These are phyloP conservation scores for Polyommatus iphigenia DNA, from an alignment of 2,888 invertebrate species.

Conservation along the genomic window DNA sequence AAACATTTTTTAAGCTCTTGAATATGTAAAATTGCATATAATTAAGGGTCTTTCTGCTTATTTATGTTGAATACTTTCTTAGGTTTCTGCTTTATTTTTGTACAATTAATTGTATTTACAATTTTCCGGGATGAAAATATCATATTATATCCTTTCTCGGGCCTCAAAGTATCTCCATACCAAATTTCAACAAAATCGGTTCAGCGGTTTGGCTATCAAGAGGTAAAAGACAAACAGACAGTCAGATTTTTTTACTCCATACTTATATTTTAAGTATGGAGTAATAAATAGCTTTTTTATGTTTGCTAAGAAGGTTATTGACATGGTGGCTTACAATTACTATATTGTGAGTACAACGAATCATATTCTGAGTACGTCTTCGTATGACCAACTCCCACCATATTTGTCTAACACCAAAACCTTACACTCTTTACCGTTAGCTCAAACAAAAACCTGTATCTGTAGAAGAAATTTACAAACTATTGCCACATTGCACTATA, in stretches of 20 bases:
- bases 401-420: constrained; percentile 13
- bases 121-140: neutral
- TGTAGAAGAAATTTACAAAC: neutral
- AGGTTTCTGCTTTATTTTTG: neutral
- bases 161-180: no score
- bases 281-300: no score
- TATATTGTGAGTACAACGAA: neutral
- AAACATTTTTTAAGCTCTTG: constrained; percentile 15
- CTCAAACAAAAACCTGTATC: constrained; percentile 11
- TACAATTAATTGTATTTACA: neutral
- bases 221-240: no score
- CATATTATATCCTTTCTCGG: no score
- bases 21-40: constrained; percentile 4
- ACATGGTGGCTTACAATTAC: no score
- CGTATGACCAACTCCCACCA: neutral
- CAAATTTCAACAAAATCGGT: no score
- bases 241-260: no score
- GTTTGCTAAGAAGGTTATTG: no score
- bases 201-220: no score
- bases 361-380: neutral
- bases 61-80: neutral
- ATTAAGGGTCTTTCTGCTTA: neutral
- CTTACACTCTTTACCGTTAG: constrained; percentile 9
- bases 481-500: constrained; percentile 15
- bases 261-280: no score